phyloP scores from a whole-genome alignment of 2,888 invertebrate species.

The Rotaria magnacalcarata region DNA sequence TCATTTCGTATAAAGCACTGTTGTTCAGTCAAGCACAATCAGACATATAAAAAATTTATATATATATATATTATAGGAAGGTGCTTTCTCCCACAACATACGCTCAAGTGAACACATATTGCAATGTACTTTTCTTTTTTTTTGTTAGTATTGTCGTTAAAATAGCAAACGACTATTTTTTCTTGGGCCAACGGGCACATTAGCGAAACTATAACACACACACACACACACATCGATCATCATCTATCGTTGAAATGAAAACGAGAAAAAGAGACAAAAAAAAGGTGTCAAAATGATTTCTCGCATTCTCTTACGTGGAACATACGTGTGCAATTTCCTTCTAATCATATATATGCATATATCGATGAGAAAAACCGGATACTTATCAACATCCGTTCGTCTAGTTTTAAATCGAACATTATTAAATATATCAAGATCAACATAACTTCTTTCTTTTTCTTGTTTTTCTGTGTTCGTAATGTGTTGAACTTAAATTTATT shows the following conservation, averaged over 20 bases:
- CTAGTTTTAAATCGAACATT: background rate
- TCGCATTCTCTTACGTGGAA: background rate
- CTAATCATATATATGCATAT: background rate
- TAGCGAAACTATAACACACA: background rate
- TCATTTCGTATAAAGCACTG: background rate
- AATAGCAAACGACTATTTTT: constrained; percentile 29
- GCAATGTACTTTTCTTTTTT: constrained; percentile 1
- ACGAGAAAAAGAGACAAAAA: background rate
- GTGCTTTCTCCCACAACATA: constrained; percentile 25
- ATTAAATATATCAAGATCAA: background rate
- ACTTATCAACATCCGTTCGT: constrained; percentile 21
- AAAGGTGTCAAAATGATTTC: background rate
- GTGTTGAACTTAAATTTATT: background rate
- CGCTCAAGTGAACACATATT: constrained; percentile 12
- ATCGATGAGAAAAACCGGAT: background rate
- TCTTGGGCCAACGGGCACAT: constrained; percentile 27
- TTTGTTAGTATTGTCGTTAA: constrained; percentile 26
- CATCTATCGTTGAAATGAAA: constrained; percentile 19
- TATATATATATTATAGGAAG: background rate
- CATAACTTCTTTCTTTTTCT: background rate
- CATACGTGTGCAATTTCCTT: constrained; percentile 11
- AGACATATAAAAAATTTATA: background rate
- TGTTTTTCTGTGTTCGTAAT: background rate
- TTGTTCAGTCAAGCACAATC: constrained; percentile 8
- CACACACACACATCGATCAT: background rate